These are phyloP conservation scores for Malurus cyaneus DNA, from an alignment of 2,113 vertebrate genomes.

Conservation along the genomic window DNA sequence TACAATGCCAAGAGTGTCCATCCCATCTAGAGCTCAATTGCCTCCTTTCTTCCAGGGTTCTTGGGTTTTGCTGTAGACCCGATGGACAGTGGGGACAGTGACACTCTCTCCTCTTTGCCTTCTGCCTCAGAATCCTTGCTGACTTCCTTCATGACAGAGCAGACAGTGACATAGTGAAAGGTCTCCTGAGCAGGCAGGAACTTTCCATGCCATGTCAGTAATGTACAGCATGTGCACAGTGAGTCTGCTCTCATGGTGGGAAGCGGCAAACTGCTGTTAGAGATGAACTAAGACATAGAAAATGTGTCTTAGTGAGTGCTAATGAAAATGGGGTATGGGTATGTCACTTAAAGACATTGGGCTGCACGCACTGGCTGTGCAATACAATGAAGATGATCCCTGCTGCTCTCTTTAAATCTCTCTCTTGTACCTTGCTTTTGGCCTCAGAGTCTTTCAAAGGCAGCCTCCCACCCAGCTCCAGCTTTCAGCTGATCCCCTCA, in stretches of 20 bases:
- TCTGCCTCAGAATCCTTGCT: neutral
- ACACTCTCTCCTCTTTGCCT: neutral
- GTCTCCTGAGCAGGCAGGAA: neutral
- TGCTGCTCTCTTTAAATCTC: neutral
- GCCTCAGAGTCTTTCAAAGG: neutral
- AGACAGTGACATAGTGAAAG: neutral
- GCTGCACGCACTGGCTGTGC: fast-evolving
- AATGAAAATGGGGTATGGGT: neutral
- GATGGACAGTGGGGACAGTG: neutral
- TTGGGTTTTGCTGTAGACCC: neutral
- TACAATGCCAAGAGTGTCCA: neutral
- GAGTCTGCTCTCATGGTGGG: neutral
- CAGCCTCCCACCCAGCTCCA: neutral
- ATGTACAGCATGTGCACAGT: fast-evolving
- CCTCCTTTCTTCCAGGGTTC: neutral
- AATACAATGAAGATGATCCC: neutral
- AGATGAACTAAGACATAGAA: neutral
- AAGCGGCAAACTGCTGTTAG: neutral
- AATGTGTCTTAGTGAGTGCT: neutral
- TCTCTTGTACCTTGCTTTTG: neutral
- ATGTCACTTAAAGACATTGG: neutral
- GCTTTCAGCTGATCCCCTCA: neutral
- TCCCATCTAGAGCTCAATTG: neutral
- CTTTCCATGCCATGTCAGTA: fast-evolving
- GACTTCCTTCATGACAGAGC: neutral